Evolutionary conservation across 2,113 vertebrate genomes (phyloP).

Genomic region (Larimichthys polyactis): DNA sequence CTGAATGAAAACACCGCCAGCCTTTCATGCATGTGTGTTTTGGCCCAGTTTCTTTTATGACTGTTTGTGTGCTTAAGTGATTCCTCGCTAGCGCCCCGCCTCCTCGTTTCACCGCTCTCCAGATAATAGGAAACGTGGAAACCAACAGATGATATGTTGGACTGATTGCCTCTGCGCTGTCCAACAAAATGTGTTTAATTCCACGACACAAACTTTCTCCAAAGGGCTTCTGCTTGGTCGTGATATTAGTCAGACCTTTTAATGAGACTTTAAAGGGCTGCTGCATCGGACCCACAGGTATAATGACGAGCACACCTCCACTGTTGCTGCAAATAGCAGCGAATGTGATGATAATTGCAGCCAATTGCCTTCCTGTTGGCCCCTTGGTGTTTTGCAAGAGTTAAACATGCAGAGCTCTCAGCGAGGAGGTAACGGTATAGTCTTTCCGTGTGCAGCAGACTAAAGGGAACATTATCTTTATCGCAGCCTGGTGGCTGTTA

Average conservation of each 20-base stretch:
- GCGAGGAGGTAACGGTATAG: constrained; percentile 1
- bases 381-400: constrained; percentile 44
- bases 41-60: constrained; percentile 37
- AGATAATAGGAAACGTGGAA: constrained; percentile 66
- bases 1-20: constrained; percentile 49
- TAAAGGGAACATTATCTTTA: constrained; percentile 28
- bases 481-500: constrained; percentile 13
- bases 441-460: background rate
- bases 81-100: constrained; percentile 24
- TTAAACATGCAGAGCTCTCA: constrained; percentile 30
- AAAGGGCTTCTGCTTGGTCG: constrained; percentile 21
- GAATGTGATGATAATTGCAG: constrained; percentile 72
- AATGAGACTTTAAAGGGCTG: constrained; percentile 21
- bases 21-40: constrained; percentile 4
- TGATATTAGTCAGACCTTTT: constrained; percentile 46
- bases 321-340: constrained; percentile 45
- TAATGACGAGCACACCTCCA: constrained; percentile 54
- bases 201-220: constrained; percentile 40
- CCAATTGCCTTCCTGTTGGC: constrained; percentile 63
- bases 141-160: constrained; percentile 40
- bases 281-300: constrained; percentile 46
- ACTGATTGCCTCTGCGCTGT: constrained; percentile 62
- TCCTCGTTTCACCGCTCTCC: constrained; percentile 51
- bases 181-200: constrained; percentile 52
- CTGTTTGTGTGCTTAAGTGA: constrained; percentile 40